Base-by-base conservation (phyloP, 2,113 vertebrate genomes). In the Cyanistes caeruleus region DNA sequence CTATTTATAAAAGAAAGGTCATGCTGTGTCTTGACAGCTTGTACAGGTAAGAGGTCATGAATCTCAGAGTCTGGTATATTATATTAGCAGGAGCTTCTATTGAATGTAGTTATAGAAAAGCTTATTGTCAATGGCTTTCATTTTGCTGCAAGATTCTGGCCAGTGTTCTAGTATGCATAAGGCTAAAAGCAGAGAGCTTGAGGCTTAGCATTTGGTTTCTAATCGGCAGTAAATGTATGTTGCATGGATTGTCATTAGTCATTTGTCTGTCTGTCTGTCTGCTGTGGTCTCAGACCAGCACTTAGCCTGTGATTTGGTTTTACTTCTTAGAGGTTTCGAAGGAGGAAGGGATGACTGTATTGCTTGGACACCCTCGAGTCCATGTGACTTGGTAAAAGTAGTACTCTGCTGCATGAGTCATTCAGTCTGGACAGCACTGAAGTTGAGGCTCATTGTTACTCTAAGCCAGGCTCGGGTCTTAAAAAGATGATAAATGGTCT, bases 391-490 rank as follows among this genome's bases (percentile, higher is more conserved):
- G 35, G 64, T 88, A 63, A 89, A 67, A 44, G 60, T 52, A 59
- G 48, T 78, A 41, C 65, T 87, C 52, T 59, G 83, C 52, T 59
- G 83, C 10, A 9, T 97, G 96, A 96, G 76, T 94, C 95, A 96
- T 68, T 64, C 73, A 48, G 76, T 55, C 72, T 90, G 89, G 90
- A 93, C 77, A 87, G 3, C 52, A 15, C 72, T 62, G 60, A 87
- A 55, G 56, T 30, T 84, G 58, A 52, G 75, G 86, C 62, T 86
- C 31, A 11, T 67, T 63, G 53, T 77, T 95, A 49, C 72, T 85
- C 59, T 59, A 35, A 90, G 76, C 46, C 64, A 87, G 69, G 64
- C 52, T 70, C 28, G 12, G 4, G n/a, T 74, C 93, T 90, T 91
- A 73, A 90, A 80, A 84, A 95, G 72, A 84, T 81, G 83, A 86